Evolutionary conservation across 1,140 invertebrate genomes (phyloP), one percentile per base, ranked within the genome.

Genomic region (Sycophaga agraensis): DNA sequence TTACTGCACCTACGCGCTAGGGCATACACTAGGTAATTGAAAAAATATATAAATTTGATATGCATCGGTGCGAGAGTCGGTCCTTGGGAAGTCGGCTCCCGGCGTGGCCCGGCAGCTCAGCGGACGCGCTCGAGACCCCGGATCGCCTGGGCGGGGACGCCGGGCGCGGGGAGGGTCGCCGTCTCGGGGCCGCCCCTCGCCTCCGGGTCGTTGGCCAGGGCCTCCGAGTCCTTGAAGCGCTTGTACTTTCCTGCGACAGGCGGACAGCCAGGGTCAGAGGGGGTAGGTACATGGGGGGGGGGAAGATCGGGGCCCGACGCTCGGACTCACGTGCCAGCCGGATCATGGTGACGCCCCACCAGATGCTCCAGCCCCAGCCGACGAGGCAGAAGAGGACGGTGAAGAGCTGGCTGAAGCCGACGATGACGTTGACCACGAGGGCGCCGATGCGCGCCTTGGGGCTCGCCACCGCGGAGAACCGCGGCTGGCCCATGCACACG

Each of bases 361-460:
- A 95, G 53, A 97, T 89, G 28, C 93, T 95, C 95, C 95, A 98
- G 63, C 95, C 94, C 95, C 95, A 98, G 4, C 95, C 95, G 26
- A 98, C 94, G 7, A 97, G 85, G 63, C 94, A 90, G 78, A 97
- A 97, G 21, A 96, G 84, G n/a, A 97, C 90, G 4, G 93, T 96
- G 79, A 96, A 95, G 49, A 93, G 82, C 78, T 97, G 95, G 31
- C 89, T 87, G 19, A 89, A 80, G 0, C 93, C 93, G 35, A 97
- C 91, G 64, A 94, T 81, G 14, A 92, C 75, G 81, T 97, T 92
- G 26, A 96, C 89, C 58, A 92, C 84, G 63, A 93, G 88, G 5
- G 91, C 80, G 69, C 89, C 89, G 42, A 93, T 82, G 64, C 91
- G 82, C 26, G 88, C 86, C 66, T 84, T 86, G 2, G 84, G 82